A percentile compares a stretch with the other conserved stretches of the same genome.
phyloP scores from a whole-genome alignment of 92 coral and sea anemone genomes.

The Zoanthus sansibaricus region DNA sequence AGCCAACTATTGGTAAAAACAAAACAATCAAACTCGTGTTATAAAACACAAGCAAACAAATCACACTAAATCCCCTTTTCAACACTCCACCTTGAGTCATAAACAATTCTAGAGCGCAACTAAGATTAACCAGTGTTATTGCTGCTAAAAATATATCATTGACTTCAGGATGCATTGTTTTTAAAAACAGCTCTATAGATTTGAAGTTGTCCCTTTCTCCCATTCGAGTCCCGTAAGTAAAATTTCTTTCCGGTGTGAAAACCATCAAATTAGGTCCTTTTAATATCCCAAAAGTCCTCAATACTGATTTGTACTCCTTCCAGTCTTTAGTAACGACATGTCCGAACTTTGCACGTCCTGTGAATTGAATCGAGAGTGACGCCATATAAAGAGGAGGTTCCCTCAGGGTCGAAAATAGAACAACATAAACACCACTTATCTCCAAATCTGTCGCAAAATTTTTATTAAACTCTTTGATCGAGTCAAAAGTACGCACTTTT shows the following conservation, averaged over 20 bases:
- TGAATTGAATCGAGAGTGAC: conserved; percentile 92
- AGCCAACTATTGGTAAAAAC: conserved; percentile 81
- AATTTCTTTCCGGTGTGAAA: conserved; percentile 86
- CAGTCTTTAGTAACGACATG: conserved; percentile 70
- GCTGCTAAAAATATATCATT: conserved; percentile 88
- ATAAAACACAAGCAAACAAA: conserved; percentile 77
- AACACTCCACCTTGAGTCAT: conserved; percentile 89
- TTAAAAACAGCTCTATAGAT: conserved; percentile 80
- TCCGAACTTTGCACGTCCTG: conserved; percentile 92
- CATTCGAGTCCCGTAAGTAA: conserved; percentile 80
- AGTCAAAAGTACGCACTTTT: conserved; percentile 65
- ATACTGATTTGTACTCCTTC: conserved; percentile 62
- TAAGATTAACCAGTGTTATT: conserved; percentile 74
- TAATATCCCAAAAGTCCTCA: conserved; percentile 70
- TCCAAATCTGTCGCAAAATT: conserved; percentile 58
- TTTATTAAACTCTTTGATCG: conserved; percentile 62
- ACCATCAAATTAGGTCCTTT: conserved; percentile 81
- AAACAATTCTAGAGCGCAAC: conserved; percentile 83
- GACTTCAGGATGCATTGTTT: conserved; percentile 92
- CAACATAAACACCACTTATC: conserved; percentile 74
- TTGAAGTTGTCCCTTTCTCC: conserved; percentile 82
- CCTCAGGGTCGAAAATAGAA: conserved; percentile 77
- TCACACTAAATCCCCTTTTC: conserved; percentile 72
- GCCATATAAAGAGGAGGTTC: conserved; percentile 90
- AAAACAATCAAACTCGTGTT: conserved; percentile 84